A percentile compares a stretch with the other conserved stretches of the same genome.
These are phyloP conservation scores for Oxyura jamaicensis DNA, from an alignment of 2,113 vertebrate species.

Conservation along the genomic window DNA sequence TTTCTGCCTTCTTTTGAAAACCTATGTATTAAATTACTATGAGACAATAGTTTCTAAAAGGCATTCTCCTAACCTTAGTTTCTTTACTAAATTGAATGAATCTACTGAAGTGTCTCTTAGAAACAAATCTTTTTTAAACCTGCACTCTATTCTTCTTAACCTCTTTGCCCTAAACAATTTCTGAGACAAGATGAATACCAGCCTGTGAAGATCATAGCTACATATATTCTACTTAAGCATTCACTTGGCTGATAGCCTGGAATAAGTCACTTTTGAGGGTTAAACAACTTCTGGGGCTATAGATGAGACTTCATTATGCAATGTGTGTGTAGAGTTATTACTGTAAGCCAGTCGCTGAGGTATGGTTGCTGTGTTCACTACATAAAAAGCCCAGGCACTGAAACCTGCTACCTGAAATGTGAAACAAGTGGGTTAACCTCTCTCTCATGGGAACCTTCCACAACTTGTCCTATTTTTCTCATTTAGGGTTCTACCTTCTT, in stretches of 20 bases:
- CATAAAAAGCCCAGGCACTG: background rate
- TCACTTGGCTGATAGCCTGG: constrained; percentile 57
- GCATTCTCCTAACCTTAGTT: constrained; percentile 31
- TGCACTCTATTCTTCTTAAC: constrained; percentile 56
- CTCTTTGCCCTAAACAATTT: constrained; percentile 56
- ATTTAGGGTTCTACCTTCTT: background rate
- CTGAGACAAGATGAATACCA: constrained; percentile 55
- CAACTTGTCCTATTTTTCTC: background rate
- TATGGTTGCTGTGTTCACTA: background rate
- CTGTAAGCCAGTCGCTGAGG: background rate
- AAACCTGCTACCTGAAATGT: background rate
- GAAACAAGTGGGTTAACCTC: background rate
- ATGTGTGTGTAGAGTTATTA: background rate
- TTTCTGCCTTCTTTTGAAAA: constrained; percentile 20
- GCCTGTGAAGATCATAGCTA: constrained; percentile 11
- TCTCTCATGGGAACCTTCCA: background rate
- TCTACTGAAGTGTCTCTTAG: constrained; percentile 45
- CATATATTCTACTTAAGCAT: constrained; percentile 40
- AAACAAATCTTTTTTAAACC: constrained; percentile 66
- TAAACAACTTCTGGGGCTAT: constrained; percentile 32
- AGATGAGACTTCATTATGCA: constrained; percentile 29
- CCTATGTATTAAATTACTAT: background rate
- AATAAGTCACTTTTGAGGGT: constrained; percentile 52
- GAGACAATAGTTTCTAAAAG: constrained; percentile 39
- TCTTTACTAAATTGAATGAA: constrained; percentile 44